Evolutionary conservation across 1,140 invertebrate genomes (phyloP).

Genomic region (Neodiprion pinetum): DNA sequence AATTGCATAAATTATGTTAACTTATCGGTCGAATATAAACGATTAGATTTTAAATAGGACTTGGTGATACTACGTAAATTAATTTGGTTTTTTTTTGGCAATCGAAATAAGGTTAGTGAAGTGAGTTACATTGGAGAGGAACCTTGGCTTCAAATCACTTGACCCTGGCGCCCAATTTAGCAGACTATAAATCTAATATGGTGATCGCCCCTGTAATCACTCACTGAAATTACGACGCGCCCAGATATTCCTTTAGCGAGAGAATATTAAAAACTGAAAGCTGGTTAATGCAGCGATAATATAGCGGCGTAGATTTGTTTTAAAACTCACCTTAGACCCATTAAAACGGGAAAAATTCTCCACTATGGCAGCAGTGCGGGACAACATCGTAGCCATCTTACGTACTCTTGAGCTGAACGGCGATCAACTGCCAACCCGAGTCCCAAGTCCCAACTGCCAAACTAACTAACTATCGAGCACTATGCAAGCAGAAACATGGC

Average conservation of each 20-base stretch:
- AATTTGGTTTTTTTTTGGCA: conserved; percentile 1
- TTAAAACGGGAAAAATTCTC: conserved; percentile 69
- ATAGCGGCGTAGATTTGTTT: conserved; percentile 6
- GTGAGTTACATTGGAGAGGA: conserved; percentile 17
- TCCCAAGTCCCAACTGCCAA: no score
- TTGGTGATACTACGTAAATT: no score
- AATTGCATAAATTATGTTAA: no score
- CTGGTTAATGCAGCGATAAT: conserved; percentile 20
- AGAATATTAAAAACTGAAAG: conserved; percentile 6
- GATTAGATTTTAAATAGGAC: no score
- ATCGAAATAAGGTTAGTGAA: background rate
- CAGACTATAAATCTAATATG: conserved; percentile 56
- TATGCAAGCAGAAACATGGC: no score
- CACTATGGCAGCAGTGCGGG: conserved; percentile 68
- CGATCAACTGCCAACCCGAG: background rate
- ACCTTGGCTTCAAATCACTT: conserved; percentile 45
- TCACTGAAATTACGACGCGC: background rate
- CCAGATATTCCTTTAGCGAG: conserved; percentile 7
- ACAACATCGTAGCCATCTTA: conserved; percentile 75
- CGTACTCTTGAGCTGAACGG: conserved; percentile 14
- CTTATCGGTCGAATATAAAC: no score
- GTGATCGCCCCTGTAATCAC: conserved; percentile 35
- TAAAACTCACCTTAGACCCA: conserved; percentile 67
- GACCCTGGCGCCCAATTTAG: conserved; percentile 61
- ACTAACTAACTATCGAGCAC: no score